These are phyloP conservation scores for Ibycter americanus DNA, from an alignment of 2,797 vertebrate genomes.

Conservation along the genomic window DNA sequence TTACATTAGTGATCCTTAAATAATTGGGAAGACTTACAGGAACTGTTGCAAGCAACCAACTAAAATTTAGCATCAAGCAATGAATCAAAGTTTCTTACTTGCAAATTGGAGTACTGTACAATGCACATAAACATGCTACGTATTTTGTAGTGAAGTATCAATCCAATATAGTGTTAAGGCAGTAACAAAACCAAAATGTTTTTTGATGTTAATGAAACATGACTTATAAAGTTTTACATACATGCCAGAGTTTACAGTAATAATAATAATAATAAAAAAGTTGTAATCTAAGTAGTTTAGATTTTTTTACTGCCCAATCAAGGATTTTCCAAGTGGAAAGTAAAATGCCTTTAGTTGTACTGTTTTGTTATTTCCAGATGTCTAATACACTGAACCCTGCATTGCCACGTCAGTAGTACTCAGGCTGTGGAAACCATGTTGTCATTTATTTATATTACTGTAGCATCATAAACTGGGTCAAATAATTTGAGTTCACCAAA, in stretches of 20 bases:
- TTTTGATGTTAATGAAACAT: background rate
- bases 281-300: background rate
- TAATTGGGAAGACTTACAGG: background rate
- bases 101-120: background rate
- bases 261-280: background rate
- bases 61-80: background rate
- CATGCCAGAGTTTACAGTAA: background rate
- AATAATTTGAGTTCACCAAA: background rate
- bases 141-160: background rate
- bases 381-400: slow-evolving; percentile 19
- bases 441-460: slow-evolving; percentile 2
- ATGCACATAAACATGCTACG: background rate
- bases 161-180: background rate
- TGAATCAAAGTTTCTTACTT: background rate
- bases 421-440: background rate
- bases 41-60: background rate
- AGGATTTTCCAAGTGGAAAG: slow-evolving; percentile 39
- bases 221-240: background rate
- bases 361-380: slow-evolving; percentile 61
- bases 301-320: background rate
- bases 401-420: slow-evolving; percentile 36
- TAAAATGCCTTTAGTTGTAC: slow-evolving; percentile 25
- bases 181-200: background rate
- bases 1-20: background rate
- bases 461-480: background rate